Base-by-base conservation (phyloP, 2,797 vertebrate species). In the Lindbergichthys nudifrons region DNA sequence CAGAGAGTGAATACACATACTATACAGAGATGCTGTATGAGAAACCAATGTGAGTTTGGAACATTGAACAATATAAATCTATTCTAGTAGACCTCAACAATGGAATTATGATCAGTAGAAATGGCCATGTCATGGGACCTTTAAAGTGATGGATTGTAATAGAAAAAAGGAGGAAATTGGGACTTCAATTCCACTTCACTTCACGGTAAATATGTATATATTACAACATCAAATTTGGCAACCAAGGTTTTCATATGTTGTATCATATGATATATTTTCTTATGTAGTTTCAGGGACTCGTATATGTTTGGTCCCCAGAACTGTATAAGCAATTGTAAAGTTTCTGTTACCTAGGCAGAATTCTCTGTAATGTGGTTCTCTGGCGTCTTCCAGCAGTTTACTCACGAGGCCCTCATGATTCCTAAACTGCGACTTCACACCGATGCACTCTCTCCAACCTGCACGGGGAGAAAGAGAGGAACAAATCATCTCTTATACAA, bases 381-480 rank as follows among this genome's bases (percentile, higher is more conserved):
- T 88, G 61, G 92, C 90, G 18, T 94, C 92, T 60, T 94, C 90
- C 77, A 95, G 87, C 72, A 95, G 76, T 62, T 91, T 92, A 82
- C 78, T 89, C 70, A 94, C 82, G 0, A 91, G 83, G 26, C 60
- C 84, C 50, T 91, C 89, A 0, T 92, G 89, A 75, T 88, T 91
- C 73, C 88, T 90, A 67, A 83, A 63, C 77, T 91, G 90, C 11
- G 92, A 86, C 77, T 93, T 94, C 32, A 94, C 93, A 15, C 90
- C 91, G 2, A 51, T 39, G 64, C 94, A 95, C 73, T 95, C 92
- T 71, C 89, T 88, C 94, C 94, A 95, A 84, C 93, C 95, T 95
- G 71, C 61, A 73, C 41, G 7, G 60, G 39, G 53, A 69, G 45
- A 78, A 45, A 72, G 45, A 54, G 46, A 57, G 18, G 65, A 62